These are phyloP conservation scores for Nemoura dubitans DNA, from an alignment of 2,888 invertebrate genomes.

Conservation along the genomic window DNA sequence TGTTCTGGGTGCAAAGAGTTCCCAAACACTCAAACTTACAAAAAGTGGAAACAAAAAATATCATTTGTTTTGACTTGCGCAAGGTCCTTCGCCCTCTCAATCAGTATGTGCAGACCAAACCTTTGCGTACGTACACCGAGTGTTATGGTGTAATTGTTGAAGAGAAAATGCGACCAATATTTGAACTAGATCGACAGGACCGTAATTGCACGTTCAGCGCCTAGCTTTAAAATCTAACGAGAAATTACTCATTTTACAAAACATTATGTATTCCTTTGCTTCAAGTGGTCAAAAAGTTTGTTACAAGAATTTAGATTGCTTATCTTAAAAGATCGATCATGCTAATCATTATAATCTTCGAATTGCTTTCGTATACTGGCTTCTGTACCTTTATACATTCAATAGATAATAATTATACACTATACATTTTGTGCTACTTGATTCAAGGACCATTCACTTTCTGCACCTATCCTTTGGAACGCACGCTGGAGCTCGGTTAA, in stretches of 20 bases:
- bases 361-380: not conserved
- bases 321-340: slow-evolving; percentile 5
- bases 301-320: not conserved
- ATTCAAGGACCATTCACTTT: not conserved
- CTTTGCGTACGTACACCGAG: too few relatives aligned
- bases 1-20: too few relatives aligned
- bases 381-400: not conserved
- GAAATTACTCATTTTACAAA: not conserved
- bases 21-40: too few relatives aligned
- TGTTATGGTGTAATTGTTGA: too few relatives aligned
- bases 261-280: not conserved
- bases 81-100: too few relatives aligned
- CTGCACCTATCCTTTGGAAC: not conserved
- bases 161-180: not conserved
- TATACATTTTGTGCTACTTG: not conserved
- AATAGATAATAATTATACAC: not conserved
- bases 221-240: not conserved
- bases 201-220: not conserved
- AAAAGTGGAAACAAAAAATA: too few relatives aligned
- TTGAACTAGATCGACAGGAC: not conserved
- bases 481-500: not conserved
- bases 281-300: not conserved
- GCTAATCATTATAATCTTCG: not conserved
- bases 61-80: too few relatives aligned
- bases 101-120: too few relatives aligned